Evolutionary conservation across 2,888 invertebrate species (phyloP).

Genomic region (Ellobium chinense): DNA sequence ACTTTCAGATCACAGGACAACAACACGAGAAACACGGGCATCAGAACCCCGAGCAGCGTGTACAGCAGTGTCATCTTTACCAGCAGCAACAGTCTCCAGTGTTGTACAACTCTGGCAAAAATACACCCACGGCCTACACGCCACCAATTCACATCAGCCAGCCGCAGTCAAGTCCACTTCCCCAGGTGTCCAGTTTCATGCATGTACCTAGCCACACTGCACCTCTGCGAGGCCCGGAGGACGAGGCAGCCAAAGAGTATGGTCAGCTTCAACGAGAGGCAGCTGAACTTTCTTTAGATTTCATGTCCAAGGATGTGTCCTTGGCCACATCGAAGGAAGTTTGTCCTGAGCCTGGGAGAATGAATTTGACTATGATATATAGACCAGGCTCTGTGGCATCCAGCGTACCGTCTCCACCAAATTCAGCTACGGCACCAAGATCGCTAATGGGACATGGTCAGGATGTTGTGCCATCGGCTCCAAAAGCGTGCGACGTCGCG

Average conservation of each 20-base stretch:
- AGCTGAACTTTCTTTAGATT: slow-evolving; percentile 26
- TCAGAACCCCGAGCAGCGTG: neutral
- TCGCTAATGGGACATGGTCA: no score
- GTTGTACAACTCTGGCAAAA: neutral
- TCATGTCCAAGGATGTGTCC: slow-evolving; percentile 23
- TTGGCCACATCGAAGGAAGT: neutral
- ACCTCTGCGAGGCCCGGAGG: neutral
- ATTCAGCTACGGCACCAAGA: no score
- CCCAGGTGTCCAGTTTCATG: neutral
- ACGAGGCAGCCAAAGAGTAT: slow-evolving; percentile 11
- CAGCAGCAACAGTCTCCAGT: neutral
- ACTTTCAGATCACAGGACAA: no score
- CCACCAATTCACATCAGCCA: neutral
- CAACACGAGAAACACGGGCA: no score
- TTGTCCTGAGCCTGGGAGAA: neutral
- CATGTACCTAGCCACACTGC: neutral
- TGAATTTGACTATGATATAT: neutral
- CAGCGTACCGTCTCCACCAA: neutral
- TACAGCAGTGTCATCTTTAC: neutral
- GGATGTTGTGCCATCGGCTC: no score
- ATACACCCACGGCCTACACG: neutral
- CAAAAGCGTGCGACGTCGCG: no score
- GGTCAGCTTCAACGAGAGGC: slow-evolving; percentile 18
- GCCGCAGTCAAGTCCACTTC: neutral
- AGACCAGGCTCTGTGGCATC: neutral